A percentile compares a stretch with the other conserved stretches of the same genome.
These are phyloP conservation scores for Hypomesus transpacificus DNA, from an alignment of 2,113 vertebrate genomes.

Conservation along the genomic window DNA sequence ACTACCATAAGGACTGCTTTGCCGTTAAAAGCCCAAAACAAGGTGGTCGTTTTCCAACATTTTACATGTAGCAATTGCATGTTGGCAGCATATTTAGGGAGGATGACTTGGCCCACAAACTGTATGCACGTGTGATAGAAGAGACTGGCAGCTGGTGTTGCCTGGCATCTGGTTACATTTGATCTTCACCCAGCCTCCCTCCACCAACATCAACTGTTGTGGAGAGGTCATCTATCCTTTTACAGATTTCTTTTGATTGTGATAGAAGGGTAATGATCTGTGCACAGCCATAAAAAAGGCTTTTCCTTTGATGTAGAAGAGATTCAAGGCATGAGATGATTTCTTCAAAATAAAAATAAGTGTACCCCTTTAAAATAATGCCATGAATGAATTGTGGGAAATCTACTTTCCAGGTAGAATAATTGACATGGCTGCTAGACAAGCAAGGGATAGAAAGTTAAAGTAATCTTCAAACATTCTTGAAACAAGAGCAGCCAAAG, in stretches of 20 bases:
- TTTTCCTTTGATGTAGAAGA: background rate
- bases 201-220: slow-evolving; percentile 2
- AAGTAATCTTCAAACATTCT: background rate
- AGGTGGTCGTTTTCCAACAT: too few species aligned
- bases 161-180: background rate
- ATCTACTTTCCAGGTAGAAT: background rate
- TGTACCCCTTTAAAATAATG: slow-evolving; percentile 7
- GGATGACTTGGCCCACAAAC: too few species aligned
- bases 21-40: too few species aligned
- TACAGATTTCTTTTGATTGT: background rate
- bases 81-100: too few species aligned
- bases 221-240: slow-evolving; percentile 9
- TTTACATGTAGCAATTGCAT: too few species aligned
- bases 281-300: background rate
- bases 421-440: background rate
- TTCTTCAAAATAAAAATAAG: background rate
- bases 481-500: background rate
- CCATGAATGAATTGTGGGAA: background rate
- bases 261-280: background rate
- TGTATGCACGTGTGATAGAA: too few species aligned
- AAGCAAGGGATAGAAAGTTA: background rate
- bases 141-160: background rate
- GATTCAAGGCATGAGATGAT: background rate
- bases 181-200: background rate
- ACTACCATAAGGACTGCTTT: too few species aligned